Conservation (phyloP, 2,888 invertebrate genomes). For the Norana najaformis region DNA sequence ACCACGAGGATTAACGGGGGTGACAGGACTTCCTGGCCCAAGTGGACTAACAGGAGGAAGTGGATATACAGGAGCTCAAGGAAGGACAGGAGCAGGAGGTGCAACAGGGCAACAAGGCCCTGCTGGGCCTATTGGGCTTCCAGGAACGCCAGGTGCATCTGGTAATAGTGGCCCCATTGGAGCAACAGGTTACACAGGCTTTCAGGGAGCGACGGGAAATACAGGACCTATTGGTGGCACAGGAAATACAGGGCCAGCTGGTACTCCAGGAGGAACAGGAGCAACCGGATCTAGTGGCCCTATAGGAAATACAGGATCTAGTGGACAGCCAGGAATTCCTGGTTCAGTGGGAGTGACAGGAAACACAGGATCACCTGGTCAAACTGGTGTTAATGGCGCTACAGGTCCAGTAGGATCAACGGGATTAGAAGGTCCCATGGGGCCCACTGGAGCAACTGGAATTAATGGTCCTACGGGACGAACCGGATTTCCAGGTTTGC, state of each 20-base stretch:
- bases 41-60: slow-evolving; percentile 3
- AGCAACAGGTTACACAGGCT: slow-evolving; percentile 24
- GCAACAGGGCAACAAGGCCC: not conserved
- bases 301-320: slow-evolving; percentile 28
- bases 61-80: not conserved
- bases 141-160: slow-evolving; percentile 30
- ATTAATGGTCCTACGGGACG: not conserved
- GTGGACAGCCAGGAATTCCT: slow-evolving; percentile 30
- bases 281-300: slow-evolving; percentile 32
- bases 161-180: slow-evolving; percentile 34
- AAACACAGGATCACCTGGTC: slow-evolving; percentile 23
- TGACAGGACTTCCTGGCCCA: not conserved
- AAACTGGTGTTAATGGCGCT: slow-evolving; percentile 24
- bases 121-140: not conserved
- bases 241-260: slow-evolving; percentile 35
- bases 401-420: not conserved
- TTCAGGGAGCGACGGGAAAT: slow-evolving; percentile 24
- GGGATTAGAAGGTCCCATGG: not conserved
- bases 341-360: slow-evolving; percentile 30
- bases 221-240: slow-evolving; percentile 37
- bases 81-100: slow-evolving; percentile 16
- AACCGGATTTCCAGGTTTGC: not conserved
- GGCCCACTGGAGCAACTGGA: not conserved
- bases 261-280: slow-evolving; percentile 37
- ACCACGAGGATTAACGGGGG: not conserved